Evolutionary conservation across 2,113 vertebrate genomes (phyloP).

Genomic region (Capra hircus): DNA sequence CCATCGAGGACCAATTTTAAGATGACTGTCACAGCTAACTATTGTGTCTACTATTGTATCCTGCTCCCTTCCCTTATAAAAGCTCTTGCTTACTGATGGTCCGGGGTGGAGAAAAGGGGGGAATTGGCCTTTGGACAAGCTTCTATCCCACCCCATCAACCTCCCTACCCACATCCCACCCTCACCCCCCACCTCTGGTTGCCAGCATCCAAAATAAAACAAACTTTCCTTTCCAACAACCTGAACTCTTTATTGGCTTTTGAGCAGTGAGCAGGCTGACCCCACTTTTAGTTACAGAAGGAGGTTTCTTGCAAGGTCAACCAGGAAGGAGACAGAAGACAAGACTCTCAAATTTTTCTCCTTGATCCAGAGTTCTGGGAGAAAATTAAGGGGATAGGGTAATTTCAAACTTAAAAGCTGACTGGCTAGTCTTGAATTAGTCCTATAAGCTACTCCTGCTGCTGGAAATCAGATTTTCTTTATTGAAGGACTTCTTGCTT

Average conservation of each 20-base stretch:
- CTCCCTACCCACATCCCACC: background rate
- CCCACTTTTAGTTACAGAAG: background rate
- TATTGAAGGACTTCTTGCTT: background rate
- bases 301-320: background rate
- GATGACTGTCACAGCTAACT: background rate
- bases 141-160: background rate
- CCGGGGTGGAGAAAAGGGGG: background rate
- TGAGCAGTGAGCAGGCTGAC: background rate
- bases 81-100: background rate
- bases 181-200: background rate
- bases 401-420: background rate
- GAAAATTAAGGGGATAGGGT: background rate
- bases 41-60: background rate
- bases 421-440: background rate
- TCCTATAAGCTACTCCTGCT: background rate
- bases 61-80: background rate
- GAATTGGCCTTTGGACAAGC: background rate
- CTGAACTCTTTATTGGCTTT: background rate
- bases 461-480: background rate
- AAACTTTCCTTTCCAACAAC: background rate
- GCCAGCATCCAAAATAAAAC: background rate
- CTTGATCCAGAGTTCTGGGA: background rate
- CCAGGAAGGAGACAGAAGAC: background rate
- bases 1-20: background rate
- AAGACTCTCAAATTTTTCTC: background rate